A percentile compares a stretch with the other conserved stretches of the same genome.
Conservation (phyloP, 2,113 vertebrate species). For the Hypanus sabinus region DNA sequence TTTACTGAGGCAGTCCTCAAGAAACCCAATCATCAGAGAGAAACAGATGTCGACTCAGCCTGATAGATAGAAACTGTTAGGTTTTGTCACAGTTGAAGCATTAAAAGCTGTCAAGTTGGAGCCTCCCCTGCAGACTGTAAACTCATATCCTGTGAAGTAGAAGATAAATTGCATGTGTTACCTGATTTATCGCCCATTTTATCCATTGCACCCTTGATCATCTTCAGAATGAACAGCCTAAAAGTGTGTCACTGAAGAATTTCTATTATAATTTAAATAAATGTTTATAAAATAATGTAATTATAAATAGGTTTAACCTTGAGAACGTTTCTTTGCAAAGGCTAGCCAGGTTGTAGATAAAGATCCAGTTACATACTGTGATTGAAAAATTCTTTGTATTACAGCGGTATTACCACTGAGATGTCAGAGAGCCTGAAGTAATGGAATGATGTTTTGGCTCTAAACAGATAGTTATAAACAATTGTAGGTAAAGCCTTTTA, state of each 20-base stretch:
- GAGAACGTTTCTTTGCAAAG: not conserved
- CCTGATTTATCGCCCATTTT: not conserved
- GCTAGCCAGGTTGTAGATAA: not conserved
- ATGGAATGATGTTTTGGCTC: not conserved
- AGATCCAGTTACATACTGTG: not conserved
- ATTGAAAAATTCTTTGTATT: not conserved
- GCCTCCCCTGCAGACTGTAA: not conserved
- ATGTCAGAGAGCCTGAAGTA: not conserved
- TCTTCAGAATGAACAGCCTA: not conserved
- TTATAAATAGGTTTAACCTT: not conserved
- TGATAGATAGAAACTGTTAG: not conserved
- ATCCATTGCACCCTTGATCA: slow-evolving; percentile 7
- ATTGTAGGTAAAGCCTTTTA: not conserved
- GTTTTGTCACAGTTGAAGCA: slow-evolving; percentile 19
- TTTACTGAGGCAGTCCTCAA: not conserved
- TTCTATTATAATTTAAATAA: not conserved
- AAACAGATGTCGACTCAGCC: not conserved
- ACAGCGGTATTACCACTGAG: not conserved
- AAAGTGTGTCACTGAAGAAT: not conserved
- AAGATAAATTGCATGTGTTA: slow-evolving; percentile 27
- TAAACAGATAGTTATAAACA: not conserved
- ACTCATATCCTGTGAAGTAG: not conserved
- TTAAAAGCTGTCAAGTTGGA: slow-evolving; percentile 18
- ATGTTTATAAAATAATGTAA: not conserved
- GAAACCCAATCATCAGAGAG: not conserved